Base-by-base conservation (phyloP, 2,797 vertebrate genomes). In the Megalops cyprinoides region DNA sequence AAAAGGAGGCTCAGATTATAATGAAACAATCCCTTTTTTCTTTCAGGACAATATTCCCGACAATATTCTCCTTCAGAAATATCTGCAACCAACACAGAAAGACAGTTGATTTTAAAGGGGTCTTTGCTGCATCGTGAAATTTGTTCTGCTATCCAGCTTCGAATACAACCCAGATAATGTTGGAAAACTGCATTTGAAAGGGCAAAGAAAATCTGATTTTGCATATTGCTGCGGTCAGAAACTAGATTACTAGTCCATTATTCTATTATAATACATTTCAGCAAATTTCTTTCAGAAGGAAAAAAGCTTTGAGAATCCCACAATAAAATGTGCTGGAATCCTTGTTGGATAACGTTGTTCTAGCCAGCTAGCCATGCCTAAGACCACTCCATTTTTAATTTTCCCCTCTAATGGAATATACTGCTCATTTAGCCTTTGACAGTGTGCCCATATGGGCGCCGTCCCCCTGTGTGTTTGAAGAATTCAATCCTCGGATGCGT, bases 51-150 rank as follows among this genome's bases (percentile, higher is more conserved):
- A 53, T 4, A 37, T 12, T 15, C 3, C 6, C 48, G 4, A 1
- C 3, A 44, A 79, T 75, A 78, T 82, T n/a, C 78, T 69, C 25
- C 53, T 67, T 76, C 71, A 74, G 58, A 84, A 79, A 77, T 83
- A 79, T 46, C 65, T 9, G 71, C 75, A 81, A 84, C 42, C 73
- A 31, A 46, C 71, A 75, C 55, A 51, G 46, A 77, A 85, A 82
- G 67, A 85, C 46, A 23, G 82, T 82, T 23, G 56, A 62, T 81
- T 84, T 83, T 84, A 65, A 82, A 83, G 84, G n/a, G 80, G 76
- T 67, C 48, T 80, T 86, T 60, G 84, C 53, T 77, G 73, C 76
- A 77, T 80, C 86, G 75, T 34, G 79, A 84, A 84, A 84, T 79
- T 74, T 77, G 82, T 51, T 76, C 42, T 76, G 78, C 79, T 48